These are phyloP conservation scores for Horisme vitalbata DNA, from an alignment of 2,888 invertebrate genomes.

Conservation along the genomic window DNA sequence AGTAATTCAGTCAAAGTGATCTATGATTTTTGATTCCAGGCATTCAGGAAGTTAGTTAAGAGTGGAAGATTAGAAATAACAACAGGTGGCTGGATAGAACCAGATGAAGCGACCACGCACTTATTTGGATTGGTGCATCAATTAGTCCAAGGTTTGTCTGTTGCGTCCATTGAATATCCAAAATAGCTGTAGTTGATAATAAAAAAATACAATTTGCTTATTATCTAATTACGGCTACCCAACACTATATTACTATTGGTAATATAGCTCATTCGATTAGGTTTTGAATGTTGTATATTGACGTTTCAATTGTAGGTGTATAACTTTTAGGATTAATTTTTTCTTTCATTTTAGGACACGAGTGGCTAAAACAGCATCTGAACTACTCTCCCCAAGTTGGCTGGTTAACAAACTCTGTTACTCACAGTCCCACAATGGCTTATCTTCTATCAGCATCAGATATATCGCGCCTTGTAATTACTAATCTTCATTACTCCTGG, in stretches of 20 bases:
- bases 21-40: slow-evolving; percentile 56
- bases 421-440: slow-evolving; percentile 95
- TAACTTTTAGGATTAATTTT: background rate
- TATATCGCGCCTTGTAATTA: slow-evolving; percentile 92
- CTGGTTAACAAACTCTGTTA: slow-evolving; percentile 98
- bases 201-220: too few relatives aligned
- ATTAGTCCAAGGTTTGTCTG: slow-evolving; percentile 89
- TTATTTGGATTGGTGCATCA: slow-evolving; percentile 95
- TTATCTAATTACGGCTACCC: too few relatives aligned
- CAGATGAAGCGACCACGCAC: slow-evolving; percentile 95
- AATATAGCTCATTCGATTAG: background rate
- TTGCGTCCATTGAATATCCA: too few relatives aligned
- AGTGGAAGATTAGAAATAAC: slow-evolving; percentile 94
- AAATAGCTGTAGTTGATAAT: too few relatives aligned
- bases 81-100: slow-evolving; percentile 97
- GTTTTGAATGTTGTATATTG: too few relatives aligned
- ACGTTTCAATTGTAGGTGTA: too few relatives aligned
- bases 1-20: too few relatives aligned
- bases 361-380: slow-evolving; percentile 92
- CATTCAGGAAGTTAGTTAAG: slow-evolving; percentile 88
- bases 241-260: background rate
- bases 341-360: slow-evolving; percentile 86
- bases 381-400: slow-evolving; percentile 89
- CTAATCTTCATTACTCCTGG: slow-evolving; percentile 96
- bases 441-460: slow-evolving; percentile 92